Percentiles rank a stretch among this genome's conserved stretches.
Evolutionary conservation across 2,888 invertebrate species (phyloP).

Genomic region (Heteromurus nitidus): DNA sequence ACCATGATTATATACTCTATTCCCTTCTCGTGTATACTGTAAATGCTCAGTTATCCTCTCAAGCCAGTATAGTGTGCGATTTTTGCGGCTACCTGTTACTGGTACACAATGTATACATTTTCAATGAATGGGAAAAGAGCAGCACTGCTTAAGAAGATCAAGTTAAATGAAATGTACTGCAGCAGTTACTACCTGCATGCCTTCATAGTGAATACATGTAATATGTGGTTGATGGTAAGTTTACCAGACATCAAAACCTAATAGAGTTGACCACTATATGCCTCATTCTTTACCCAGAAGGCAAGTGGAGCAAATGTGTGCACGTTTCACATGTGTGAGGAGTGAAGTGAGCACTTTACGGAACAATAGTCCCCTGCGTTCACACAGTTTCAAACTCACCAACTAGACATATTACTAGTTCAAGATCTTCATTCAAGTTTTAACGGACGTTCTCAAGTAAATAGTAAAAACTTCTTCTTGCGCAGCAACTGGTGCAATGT

Average conservation of each 20-base stretch:
- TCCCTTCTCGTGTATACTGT: not conserved
- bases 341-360: conserved; percentile 5
- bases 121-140: too few relatives aligned
- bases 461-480: not conserved
- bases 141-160: too few relatives aligned
- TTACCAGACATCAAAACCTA: conserved; percentile 58
- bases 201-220: too few relatives aligned
- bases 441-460: not conserved
- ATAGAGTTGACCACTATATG: conserved; percentile 58
- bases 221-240: too few relatives aligned
- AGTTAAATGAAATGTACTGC: too few relatives aligned
- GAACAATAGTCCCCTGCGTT: conserved; percentile 8
- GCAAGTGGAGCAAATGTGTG: conserved; percentile 65
- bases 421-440: conserved; percentile 11
- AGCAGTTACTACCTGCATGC: too few relatives aligned
- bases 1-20: conserved; percentile 3
- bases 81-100: too few relatives aligned
- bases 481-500: too few relatives aligned
- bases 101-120: too few relatives aligned
- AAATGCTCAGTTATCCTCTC: conserved; percentile 38
- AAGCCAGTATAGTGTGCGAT: too few relatives aligned
- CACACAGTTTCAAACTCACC: conserved; percentile 14
- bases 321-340: conserved; percentile 1
- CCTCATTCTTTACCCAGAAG: conserved; percentile 61
- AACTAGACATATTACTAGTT: conserved; percentile 7